A percentile compares a stretch with the other conserved stretches of the same genome.
phyloP scores from a whole-genome alignment of 2,797 vertebrate species.

The Gymnodraco acuticeps region DNA sequence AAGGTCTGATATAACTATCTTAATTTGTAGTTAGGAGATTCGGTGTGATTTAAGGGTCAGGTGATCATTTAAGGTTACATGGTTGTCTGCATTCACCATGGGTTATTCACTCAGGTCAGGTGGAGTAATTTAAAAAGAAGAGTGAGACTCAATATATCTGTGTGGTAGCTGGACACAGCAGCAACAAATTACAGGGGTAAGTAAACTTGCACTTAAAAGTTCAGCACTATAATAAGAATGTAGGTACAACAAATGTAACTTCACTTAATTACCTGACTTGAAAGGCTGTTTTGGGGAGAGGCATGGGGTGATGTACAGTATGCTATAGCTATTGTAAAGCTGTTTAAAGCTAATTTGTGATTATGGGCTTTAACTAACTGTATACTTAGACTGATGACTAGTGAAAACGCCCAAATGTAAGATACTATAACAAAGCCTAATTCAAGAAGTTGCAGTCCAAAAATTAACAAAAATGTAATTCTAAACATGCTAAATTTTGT shows the following conservation, averaged over 20 bases:
- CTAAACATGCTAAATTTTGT: not conserved
- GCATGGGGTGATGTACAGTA: too few species aligned
- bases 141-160: conserved; percentile 22
- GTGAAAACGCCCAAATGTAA: not conserved
- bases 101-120: conserved; percentile 31
- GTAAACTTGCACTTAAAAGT: not conserved
- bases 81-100: conserved; percentile 28
- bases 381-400: not conserved
- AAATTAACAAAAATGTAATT: not conserved
- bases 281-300: too few species aligned
- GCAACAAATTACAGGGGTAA: not conserved
- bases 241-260: not conserved
- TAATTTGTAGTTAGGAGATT: not conserved
- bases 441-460: not conserved
- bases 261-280: not conserved
- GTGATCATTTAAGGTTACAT: conserved; percentile 4
- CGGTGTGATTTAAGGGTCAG: not conserved
- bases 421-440: not conserved
- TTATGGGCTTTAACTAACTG: too few species aligned
- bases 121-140: conserved; percentile 35
- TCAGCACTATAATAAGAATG: not conserved
- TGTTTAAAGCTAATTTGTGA: too few species aligned
- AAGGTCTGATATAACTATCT: not conserved
- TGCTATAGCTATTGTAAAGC: too few species aligned
- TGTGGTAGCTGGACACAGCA: not conserved